Percentiles rank a stretch among this genome's conserved stretches.
Evolutionary conservation across 2,888 invertebrate genomes (phyloP).

Genomic region (Nineta flava): DNA sequence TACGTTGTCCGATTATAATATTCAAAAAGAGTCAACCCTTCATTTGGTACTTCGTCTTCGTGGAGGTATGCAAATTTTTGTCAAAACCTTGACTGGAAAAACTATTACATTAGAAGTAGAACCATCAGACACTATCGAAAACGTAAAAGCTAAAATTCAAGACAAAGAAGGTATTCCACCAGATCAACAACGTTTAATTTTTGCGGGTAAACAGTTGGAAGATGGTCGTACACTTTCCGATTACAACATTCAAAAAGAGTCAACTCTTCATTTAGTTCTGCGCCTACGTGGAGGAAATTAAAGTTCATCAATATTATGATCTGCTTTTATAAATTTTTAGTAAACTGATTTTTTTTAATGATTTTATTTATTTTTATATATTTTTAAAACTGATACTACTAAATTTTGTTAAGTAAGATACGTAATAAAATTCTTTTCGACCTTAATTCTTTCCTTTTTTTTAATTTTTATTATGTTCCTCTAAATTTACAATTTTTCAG

Average conservation of each 20-base stretch:
- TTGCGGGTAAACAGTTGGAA: constrained; percentile 64
- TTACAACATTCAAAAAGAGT: constrained; percentile 85
- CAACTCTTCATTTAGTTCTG: constrained; percentile 80
- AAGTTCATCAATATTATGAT: constrained; percentile 25
- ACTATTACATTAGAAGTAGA: constrained; percentile 39
- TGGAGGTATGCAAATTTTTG: constrained; percentile 53
- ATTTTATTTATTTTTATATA: neutral
- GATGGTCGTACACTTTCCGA: constrained; percentile 37
- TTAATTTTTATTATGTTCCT: no score
- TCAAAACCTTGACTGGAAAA: constrained; percentile 40
- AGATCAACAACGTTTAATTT: constrained; percentile 72
- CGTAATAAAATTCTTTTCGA: neutral
- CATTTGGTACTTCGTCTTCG: constrained; percentile 41
- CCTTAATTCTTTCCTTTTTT: neutral
- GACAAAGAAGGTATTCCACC: constrained; percentile 76
- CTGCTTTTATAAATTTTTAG: neutral
- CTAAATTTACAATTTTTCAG: no score
- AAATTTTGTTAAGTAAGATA: neutral
- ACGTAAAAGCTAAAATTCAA: constrained; percentile 37
- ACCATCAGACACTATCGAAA: constrained; percentile 40
- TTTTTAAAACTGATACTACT: neutral
- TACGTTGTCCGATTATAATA: constrained; percentile 47
- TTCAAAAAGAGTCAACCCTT: constrained; percentile 42
- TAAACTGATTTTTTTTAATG: neutral
- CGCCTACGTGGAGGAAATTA: constrained; percentile 58